Conservation (phyloP, 2,797 vertebrate species). For the Sebastes nivosus region DNA sequence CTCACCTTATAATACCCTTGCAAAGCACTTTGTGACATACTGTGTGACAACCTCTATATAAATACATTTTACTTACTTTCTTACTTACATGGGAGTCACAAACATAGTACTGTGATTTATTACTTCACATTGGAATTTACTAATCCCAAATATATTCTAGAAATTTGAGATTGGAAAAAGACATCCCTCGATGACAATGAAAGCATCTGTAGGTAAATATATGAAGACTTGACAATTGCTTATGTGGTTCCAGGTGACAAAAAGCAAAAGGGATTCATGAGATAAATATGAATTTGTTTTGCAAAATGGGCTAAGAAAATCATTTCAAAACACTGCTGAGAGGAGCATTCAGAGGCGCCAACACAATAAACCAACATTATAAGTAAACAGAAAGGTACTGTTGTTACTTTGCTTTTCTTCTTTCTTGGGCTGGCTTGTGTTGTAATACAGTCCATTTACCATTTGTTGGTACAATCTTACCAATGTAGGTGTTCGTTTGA, state of each 20-base stretch:
- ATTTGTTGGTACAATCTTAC: not conserved
- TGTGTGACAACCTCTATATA: not conserved
- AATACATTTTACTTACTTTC: not conserved
- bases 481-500: not conserved
- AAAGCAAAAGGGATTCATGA: not conserved
- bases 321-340: not conserved
- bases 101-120: not conserved
- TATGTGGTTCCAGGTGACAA: not conserved
- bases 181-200: not conserved
- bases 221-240: not conserved
- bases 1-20: not conserved
- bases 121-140: not conserved
- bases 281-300: not conserved
- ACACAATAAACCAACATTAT: not conserved
- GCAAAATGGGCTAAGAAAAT: not conserved
- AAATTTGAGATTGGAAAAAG: not conserved
- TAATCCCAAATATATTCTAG: not conserved
- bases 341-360: not conserved
- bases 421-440: not conserved
- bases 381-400: not conserved
- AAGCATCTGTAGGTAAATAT: not conserved
- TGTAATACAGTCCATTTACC: not conserved
- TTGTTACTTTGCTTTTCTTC: not conserved
- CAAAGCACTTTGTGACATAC: not conserved
- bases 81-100: not conserved